Base-by-base conservation (phyloP, 92 coral and sea anemone species). In the Porites lobata region DNA sequence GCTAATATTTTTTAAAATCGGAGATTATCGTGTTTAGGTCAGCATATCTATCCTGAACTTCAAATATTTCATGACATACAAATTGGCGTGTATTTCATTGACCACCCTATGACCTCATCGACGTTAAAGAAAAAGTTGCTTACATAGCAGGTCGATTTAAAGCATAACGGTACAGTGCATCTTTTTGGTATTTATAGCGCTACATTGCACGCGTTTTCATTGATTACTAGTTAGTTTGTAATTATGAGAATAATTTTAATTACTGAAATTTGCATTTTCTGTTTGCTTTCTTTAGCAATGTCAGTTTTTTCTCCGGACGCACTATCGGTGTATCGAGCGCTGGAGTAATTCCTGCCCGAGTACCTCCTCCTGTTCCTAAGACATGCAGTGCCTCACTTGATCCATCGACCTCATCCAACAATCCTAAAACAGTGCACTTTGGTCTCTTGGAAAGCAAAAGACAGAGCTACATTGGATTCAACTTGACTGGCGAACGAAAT, bases 241-340 rank as follows among this genome's bases (percentile, higher is more conserved):
- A 10, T 38, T 38, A 38, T 38, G 47, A 38, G 7, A 38, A 38
- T 67, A 20, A 19, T 10, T 67, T 67, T 9, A 67, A n/a, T 70
- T 9, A 6, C 9, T 65, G 19, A 32, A 6, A 12, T 14, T 6
- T 61, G 19, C 24, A 21, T 57, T 63, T 22, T 21, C 3, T 17
- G 2, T 50, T 65, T 6, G 1, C 50, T 32, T 1, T 65, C 51
- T 72, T 50, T 89, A 96, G 98, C 11, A 51, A 56, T 57, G 72
- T 92, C 17, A 87, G 90, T 73, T 82, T 96, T 52, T 58, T 96
- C 78, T 88, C 96, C 11, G 90, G 73, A 18, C 72, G 86, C 14
- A 84, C 93, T 12, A 53, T 83, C 22, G 98, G 98, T 54, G 94
- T 94, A 47, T 92, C 97, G 18, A 86, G 76, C 13, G 99, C 93